Base-by-base conservation (phyloP, 2,888 invertebrate genomes). In the Carpatolechia fugitivella region DNA sequence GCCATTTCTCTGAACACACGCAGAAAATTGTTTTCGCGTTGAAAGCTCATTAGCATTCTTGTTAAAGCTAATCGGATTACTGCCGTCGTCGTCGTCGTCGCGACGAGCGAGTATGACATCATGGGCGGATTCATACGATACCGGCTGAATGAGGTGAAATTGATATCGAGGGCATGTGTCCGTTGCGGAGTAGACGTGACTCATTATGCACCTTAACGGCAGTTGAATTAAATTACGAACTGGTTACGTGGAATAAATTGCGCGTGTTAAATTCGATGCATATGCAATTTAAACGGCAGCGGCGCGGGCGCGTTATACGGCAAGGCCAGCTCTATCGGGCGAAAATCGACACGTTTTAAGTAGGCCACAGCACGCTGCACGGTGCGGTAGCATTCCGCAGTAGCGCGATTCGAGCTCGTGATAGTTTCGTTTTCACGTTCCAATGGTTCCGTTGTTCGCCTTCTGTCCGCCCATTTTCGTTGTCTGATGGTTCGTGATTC, bases 381-480 rank as follows among this genome's bases (percentile, higher is more conserved):
- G 73, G 75, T 71, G 73, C 73, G 74, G 74, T 75, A 76, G 74
- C 77, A 82, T 82, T 74, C 78, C 79, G 44, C 82, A 78, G 83
- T 80, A 81, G 82, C 76, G 70, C 78, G 78, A 83, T 82, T 85
- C 78, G 80, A 69, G 72, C 72, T 79, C 80, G 76, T 78, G 83
- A 84, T 85, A 85, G 83, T 84, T 85, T 82, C 78, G 72, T 85
- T 86, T 87, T 87, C 80, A 83, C 83, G 87, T 81, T 76, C 77
- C 76, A 81, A 76, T 78, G 78, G 72, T 68, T 78, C 65, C 72
- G 76, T 74, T 80, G 78, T 75, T 75, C 70, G 73, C 74, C 70
- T 72, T 73, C 80, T 76, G 74, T 80, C 81, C 71, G 76, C 70
- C 75, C 74, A 76, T 79, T 80, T 69, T 72, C 65, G 73, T 74